phyloP scores from a whole-genome alignment of 2,888 invertebrate genomes.

The Hedychridium roseum region DNA sequence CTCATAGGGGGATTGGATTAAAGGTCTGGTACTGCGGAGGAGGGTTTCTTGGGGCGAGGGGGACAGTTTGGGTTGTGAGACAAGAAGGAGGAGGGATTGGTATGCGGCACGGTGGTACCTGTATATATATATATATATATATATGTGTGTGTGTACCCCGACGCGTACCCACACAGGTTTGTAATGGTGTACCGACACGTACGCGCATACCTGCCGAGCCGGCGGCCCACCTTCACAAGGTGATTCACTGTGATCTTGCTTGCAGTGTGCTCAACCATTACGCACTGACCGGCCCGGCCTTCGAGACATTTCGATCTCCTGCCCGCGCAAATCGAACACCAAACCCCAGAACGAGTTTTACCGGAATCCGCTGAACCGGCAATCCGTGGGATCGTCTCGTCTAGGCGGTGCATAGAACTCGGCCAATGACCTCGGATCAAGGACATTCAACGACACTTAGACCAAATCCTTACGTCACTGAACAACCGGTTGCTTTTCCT shows the following conservation, averaged over 20 bases:
- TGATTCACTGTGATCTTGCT: constrained; percentile 52
- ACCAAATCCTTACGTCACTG: constrained; percentile 3
- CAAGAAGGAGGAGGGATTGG: constrained; percentile 35
- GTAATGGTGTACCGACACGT: constrained; percentile 12
- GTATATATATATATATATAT: constrained; percentile 22
- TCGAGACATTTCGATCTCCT: too few relatives aligned
- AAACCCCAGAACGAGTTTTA: too few relatives aligned
- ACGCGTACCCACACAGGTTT: too few relatives aligned
- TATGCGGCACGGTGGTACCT: constrained; percentile 28
- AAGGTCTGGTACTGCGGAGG: constrained; percentile 44
- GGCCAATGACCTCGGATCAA: too few relatives aligned
- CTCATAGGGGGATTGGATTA: constrained; percentile 51
- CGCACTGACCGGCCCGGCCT: constrained; percentile 16
- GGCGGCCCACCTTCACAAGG: constrained; percentile 54
- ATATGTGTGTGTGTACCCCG: constrained; percentile 18
- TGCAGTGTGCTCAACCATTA: constrained; percentile 44
- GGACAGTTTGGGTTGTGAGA: constrained; percentile 11
- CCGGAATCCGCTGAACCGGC: too few relatives aligned
- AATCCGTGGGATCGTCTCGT: too few relatives aligned
- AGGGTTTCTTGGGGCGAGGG: constrained; percentile 9
- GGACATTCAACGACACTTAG: too few relatives aligned
- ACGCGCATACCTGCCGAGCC: constrained; percentile 14
- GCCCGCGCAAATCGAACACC: too few relatives aligned
- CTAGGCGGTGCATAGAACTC: too few relatives aligned
- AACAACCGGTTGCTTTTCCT: neutral